Base-by-base conservation (phyloP, 2,797 vertebrate genomes). In the Dicrostonyx torquatus region DNA sequence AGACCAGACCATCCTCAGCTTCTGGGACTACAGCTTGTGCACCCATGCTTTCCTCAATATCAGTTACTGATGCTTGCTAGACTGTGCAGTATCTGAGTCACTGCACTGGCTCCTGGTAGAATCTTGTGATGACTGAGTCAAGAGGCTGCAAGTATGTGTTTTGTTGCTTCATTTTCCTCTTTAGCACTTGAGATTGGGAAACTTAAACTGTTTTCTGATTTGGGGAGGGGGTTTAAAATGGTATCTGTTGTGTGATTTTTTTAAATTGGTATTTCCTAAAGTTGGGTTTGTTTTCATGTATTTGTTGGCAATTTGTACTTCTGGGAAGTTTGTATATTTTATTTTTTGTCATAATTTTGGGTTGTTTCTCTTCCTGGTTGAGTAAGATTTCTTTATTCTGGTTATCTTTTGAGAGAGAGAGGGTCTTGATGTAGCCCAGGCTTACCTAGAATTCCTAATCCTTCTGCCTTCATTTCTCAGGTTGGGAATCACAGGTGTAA, bases 51-150 rank as follows among this genome's bases (percentile, higher is more conserved):
- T 88, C 37, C 37, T 95, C 92, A 95, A 94, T 96, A 40, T 91
- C 53, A 91, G 86, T 96, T 96, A 72, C 37, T 95, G 92, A 92
- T 92, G 43, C 78, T 96, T 93, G 94, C 85, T 20, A 91, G 90
- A 94, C 68, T 73, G 96, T 94, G 6, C n/a, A 82, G 26, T 79
- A 48, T 89, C 92, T 96, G 91, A 96, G 92, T 97, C 96, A 96
- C n/a, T 88, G 55, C 85, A 64, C 73, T 95, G 72, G 72, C 77
- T 94, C 62, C 58, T 55, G 80, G 83, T 89, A 91, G 80, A 72
- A 72, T 92, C 77, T 90, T 95, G 88, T 97, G 90, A 87, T 96
- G 93, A 87, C 72, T 93, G 91, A 96, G 94, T 96, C 76, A 95
- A 40, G 80, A 91, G 79, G 48, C 73, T 94, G 26, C 55, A 18